A percentile compares a stretch with the other conserved stretches of the same genome.
Evolutionary conservation across 2,888 invertebrate species (phyloP).

Genomic region (Drosophila birchii): DNA sequence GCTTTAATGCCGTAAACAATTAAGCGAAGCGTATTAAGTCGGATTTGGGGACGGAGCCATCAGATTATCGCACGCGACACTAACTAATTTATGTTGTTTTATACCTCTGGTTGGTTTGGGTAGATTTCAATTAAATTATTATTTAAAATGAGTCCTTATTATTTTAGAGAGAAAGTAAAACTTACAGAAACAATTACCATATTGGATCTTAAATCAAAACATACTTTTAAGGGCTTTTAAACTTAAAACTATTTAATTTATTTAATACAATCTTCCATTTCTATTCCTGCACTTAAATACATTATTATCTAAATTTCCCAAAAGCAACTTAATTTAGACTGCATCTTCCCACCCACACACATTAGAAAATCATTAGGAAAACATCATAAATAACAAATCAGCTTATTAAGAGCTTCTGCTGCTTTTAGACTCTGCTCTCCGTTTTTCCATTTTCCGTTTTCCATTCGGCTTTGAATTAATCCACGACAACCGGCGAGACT

Average conservation of each 20-base stretch:
- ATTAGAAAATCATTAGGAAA: constrained; percentile 65
- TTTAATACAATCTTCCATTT: neutral
- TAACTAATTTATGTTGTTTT: constrained; percentile 71
- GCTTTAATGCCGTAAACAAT: constrained; percentile 81
- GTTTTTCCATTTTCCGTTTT: constrained; percentile 24
- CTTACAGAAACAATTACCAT: neutral
- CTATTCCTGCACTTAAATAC: neutral
- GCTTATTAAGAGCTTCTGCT: constrained; percentile 75
- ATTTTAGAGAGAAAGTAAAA: neutral
- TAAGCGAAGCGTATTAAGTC: constrained; percentile 80
- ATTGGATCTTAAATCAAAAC: neutral
- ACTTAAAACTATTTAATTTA: neutral
- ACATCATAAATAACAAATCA: constrained; percentile 82
- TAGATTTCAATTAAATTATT: constrained; percentile 19
- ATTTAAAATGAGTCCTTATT: neutral
- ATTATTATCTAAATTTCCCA: neutral
- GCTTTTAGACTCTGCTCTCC: constrained; percentile 17
- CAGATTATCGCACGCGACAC: constrained; percentile 30
- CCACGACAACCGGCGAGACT: constrained; percentile 33
- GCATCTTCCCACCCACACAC: neutral
- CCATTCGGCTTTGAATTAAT: constrained; percentile 32
- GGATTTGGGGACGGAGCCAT: constrained; percentile 63
- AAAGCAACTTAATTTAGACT: constrained; percentile 3
- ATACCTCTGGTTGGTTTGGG: neutral
- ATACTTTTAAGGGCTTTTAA: neutral